Percentiles rank a stretch among this genome's conserved stretches.
Conservation (phyloP, 2,797 vertebrate genomes). For the Distichodus sexfasciatus region DNA sequence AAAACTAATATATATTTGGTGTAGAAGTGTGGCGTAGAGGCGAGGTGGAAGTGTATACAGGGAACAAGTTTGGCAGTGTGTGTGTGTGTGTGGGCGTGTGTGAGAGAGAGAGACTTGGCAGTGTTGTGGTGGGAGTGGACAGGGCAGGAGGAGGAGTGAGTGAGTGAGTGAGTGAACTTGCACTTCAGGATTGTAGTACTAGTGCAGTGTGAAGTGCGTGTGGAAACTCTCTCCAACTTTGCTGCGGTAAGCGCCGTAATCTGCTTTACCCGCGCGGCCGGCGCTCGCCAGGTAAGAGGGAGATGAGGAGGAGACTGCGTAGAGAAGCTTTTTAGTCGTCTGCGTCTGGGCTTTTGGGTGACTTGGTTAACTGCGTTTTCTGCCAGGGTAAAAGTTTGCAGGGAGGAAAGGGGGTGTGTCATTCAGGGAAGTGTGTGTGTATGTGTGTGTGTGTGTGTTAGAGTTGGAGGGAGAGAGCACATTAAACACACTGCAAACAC, state of each 20-base stretch:
- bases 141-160: constrained; percentile 43
- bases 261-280: background rate
- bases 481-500: background rate
- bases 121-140: constrained; percentile 67
- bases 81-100: constrained; percentile 39
- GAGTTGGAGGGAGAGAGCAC: background rate
- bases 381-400: constrained; percentile 44
- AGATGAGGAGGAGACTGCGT: background rate
- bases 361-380: background rate
- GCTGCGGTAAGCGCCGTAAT: background rate
- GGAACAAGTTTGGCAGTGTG: constrained; percentile 23
- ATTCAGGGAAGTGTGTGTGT: constrained; percentile 10
- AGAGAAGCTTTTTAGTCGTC: background rate
- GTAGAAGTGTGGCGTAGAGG: constrained; percentile 57
- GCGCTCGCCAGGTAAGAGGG: constrained; percentile 58
- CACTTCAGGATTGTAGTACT: constrained; percentile 47
- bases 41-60: constrained; percentile 19
- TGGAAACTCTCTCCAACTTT: constrained; percentile 16
- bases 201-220: constrained; percentile 34
- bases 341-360: background rate
- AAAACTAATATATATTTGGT: background rate
- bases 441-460: constrained; percentile 44
- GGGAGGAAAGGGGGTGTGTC: constrained; percentile 73
- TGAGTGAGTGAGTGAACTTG: constrained; percentile 36
- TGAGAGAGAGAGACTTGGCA: constrained; percentile 39